Evolutionary conservation across 2,113 vertebrate species (phyloP), one percentile per base, ranked within the genome.

Genomic region (Naja naja): DNA sequence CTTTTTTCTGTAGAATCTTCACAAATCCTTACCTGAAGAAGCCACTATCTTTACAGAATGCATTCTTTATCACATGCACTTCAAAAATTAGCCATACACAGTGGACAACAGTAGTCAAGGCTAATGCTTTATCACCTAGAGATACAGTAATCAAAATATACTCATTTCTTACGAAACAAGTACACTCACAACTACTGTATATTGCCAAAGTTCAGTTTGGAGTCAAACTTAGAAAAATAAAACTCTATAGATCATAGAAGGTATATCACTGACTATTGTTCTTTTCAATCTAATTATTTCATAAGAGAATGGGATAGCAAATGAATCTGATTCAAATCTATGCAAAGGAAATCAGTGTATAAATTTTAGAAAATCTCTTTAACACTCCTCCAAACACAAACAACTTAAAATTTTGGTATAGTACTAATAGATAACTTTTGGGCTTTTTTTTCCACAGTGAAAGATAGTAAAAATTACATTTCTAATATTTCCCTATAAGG

Each of bases 281-380:
- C 87, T 89, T 90, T 86, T 86, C 69, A 93, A 0, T 0, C 0
- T 91, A 93, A 49, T 93, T 85, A 90, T 88, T 58, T 55, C 49
- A 91, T 87, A 55, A 93, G 27, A 55, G 14, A 94, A 39, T 8
- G 90, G 89, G 43, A 91, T 58, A 93, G 87, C 92, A 92, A 93
- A 54, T 92, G 54, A 56, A 93, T 49, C 45, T 39, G 85, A 93
- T 91, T 43, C 89, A 93, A 30, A 5, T 88, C 69, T 30, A 64
- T 56, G 64, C 39, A 52, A 89, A 54, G n/a, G 89, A 23, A 94
- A 53, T 92, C 91, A 91, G 92, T 93, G n/a, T 58, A 58, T 91
- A 86, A 53, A 74, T 94, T 87, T 27, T 49, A 43, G 6, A 20
- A 92, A 90, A 52, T 47, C 85, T 88, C 34, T 1, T 1, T 0